Conservation (phyloP, 2,113 vertebrate genomes). For the Trichechus manatus region DNA sequence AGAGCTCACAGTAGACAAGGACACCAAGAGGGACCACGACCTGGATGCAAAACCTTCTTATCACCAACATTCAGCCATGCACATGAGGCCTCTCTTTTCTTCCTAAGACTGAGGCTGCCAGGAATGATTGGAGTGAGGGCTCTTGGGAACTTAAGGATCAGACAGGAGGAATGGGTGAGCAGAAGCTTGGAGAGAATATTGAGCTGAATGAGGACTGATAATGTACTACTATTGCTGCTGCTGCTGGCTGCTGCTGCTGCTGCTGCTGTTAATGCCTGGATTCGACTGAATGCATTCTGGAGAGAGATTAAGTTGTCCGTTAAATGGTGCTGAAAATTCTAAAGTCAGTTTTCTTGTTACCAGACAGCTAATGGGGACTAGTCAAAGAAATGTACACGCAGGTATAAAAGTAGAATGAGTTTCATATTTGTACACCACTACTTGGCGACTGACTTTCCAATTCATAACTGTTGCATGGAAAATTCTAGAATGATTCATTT, state of each 20-base stretch:
- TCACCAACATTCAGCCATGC: background rate
- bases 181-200: background rate
- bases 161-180: background rate
- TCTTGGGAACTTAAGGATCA: background rate
- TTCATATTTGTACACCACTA: background rate
- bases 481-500: background rate
- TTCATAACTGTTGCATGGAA: background rate
- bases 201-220: background rate
- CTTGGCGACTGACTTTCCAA: background rate
- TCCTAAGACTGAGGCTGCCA: background rate
- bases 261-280: background rate
- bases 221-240: no score
- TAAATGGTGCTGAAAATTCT: background rate
- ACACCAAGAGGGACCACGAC: background rate
- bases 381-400: background rate
- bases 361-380: background rate
- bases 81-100: background rate
- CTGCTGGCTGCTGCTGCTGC: no score
- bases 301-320: background rate
- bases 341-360: background rate
- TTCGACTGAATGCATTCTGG: background rate
- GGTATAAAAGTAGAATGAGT: background rate
- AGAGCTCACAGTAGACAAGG: background rate
- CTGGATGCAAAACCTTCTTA: background rate
- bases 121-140: background rate